Evolutionary conservation across 2,113 vertebrate genomes (phyloP).

Genomic region (Pituophis catenifer): DNA sequence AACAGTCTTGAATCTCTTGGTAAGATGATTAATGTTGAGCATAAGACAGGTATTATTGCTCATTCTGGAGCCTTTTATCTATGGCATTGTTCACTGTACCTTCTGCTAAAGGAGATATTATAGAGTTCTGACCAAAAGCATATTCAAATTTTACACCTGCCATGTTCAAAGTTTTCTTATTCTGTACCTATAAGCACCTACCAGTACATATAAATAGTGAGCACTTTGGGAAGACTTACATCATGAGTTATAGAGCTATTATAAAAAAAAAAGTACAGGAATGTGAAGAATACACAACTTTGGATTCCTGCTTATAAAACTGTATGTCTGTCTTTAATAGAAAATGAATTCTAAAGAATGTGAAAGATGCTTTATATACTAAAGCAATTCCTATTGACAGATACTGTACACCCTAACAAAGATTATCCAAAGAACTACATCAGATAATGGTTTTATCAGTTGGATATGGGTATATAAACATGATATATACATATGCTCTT

Average conservation of each 20-base stretch:
- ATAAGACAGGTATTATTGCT: neutral
- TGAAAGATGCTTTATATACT: neutral
- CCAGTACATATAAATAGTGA: neutral
- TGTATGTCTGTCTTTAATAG: neutral
- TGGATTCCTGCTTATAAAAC: neutral
- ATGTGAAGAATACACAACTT: neutral
- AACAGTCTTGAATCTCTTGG: neutral
- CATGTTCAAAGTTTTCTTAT: neutral
- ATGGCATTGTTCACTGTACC: neutral
- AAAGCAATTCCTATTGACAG: conserved; percentile 19
- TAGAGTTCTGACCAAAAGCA: neutral
- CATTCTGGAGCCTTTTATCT: neutral
- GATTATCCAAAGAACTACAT: neutral
- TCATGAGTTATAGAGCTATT: neutral
- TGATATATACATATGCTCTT: neutral
- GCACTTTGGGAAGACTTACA: neutral
- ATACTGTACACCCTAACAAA: conserved; percentile 2
- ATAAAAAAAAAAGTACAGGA: neutral
- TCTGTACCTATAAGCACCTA: neutral
- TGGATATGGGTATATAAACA: neutral
- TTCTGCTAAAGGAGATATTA: neutral
- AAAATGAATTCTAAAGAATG: neutral
- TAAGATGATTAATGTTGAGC: neutral
- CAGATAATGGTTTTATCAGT: neutral
- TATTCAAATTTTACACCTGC: neutral